A percentile compares a stretch with the other conserved stretches of the same genome.
phyloP scores from a whole-genome alignment of 2,888 invertebrate species.

The Epinotia nisella region DNA sequence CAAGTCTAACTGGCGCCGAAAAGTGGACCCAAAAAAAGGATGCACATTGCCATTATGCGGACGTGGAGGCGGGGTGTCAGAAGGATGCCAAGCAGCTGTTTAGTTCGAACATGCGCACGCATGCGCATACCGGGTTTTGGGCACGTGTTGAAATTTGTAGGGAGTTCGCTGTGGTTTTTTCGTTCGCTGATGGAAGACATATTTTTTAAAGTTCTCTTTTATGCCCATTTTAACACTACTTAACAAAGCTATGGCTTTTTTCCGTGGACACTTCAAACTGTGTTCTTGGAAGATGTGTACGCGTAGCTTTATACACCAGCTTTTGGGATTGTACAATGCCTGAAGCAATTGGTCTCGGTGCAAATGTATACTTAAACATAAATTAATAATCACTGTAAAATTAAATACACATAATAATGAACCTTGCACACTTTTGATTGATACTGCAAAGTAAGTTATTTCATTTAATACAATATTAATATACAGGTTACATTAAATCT shows the following conservation, averaged over 20 bases:
- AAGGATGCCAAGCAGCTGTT: too few species aligned
- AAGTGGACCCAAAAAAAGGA: too few species aligned
- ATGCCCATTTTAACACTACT: background rate
- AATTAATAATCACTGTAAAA: background rate
- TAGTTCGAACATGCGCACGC: too few species aligned
- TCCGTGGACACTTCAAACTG: background rate
- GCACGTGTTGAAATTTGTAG: too few species aligned
- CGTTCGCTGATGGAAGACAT: background rate
- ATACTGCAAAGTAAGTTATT: background rate
- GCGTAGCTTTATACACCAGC: conserved; percentile 6
- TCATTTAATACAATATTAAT: background rate
- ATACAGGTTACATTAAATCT: too few species aligned
- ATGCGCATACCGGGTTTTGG: too few species aligned
- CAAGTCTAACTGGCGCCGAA: too few species aligned
- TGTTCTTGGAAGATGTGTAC: background rate
- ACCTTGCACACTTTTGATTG: background rate
- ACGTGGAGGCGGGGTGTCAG: too few species aligned
- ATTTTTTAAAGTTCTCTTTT: too few species aligned
- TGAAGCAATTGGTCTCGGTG: conserved; percentile 17
- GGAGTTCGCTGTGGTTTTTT: too few species aligned
- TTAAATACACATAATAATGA: background rate
- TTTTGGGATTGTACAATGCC: conserved; percentile 29
- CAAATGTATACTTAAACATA: background rate
- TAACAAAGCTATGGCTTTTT: background rate
- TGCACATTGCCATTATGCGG: too few species aligned